Evolutionary conservation across 2,888 invertebrate genomes (phyloP).

Genomic region (Heteromurus nitidus): DNA sequence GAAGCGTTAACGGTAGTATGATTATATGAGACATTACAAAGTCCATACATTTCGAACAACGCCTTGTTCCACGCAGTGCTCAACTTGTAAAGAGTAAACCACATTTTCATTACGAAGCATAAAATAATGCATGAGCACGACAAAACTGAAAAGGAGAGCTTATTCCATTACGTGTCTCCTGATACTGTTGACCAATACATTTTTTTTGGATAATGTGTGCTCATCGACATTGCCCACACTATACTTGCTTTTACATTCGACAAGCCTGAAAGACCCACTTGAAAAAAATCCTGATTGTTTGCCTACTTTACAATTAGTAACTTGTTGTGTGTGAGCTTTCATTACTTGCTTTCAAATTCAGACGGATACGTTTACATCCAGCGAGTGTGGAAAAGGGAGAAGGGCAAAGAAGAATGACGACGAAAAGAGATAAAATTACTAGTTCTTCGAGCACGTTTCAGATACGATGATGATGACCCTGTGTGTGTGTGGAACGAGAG

Average conservation of each 20-base stretch:
- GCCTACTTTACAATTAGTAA: too few relatives aligned
- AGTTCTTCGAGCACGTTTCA: slow-evolving; percentile 16
- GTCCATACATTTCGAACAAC: too few relatives aligned
- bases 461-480: slow-evolving; percentile 3
- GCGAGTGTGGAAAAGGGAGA: neutral
- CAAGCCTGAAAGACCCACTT: slow-evolving; percentile 1
- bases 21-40: too few relatives aligned
- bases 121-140: too few relatives aligned
- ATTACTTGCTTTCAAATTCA: slow-evolving; percentile 48
- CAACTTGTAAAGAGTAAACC: too few relatives aligned
- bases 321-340: slow-evolving; percentile 49
- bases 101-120: too few relatives aligned
- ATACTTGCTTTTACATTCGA: neutral
- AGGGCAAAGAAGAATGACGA: too few relatives aligned
- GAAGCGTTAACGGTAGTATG: too few relatives aligned
- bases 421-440: slow-evolving; percentile 32
- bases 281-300: slow-evolving; percentile 45
- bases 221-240: neutral
- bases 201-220: neutral
- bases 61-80: too few relatives aligned
- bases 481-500: too few relatives aligned
- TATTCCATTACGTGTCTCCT: slow-evolving; percentile 3
- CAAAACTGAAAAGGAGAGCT: too few relatives aligned
- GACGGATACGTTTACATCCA: slow-evolving; percentile 18
- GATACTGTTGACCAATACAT: slow-evolving; percentile 16